Evolutionary conservation across 1,140 invertebrate species (phyloP), one percentile per base, ranked within the genome.

Genomic region (Tetramorium simillimum): DNA sequence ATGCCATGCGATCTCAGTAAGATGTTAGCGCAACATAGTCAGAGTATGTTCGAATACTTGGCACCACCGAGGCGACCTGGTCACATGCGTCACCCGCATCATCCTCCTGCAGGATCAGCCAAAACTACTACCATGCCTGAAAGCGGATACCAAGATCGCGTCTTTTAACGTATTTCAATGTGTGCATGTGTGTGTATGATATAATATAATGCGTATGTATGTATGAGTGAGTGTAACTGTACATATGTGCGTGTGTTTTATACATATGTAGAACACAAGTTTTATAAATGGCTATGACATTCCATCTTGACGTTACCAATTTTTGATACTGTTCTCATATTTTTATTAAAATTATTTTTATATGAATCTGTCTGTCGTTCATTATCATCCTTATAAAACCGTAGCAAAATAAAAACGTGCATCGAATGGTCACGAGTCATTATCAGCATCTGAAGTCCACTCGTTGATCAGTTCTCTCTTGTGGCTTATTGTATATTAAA

Each of bases 31-130:
- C 98, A 99, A 92, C 98, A 99, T 93, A 97, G 97, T 0, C 98
- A 98, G 90, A 99, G 98, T 93, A 99, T 99, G 98, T 99, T 99
- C 93, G 99, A 99, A 94, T 99, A 98, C 93, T 95, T 99, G 67
- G 98, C 98, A 0, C 98, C 98, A 0, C 94, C 97, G 16, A 92
- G 98, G 85, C 96, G 97, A 5, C 96, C 96, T 9, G 97, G 97
- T 56, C 96, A 97, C 88, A 96, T 97, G 86, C 96, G 97, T 24
- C 97, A 97, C 91, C 97, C 97, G 86, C 97, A 97, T 93, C 96
- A 97, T 33, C 33, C 33, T 86, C 85, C 96, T 88, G 88, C 95
- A 60, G 94, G 96, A 60, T 93, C 96, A 91, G 89, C 96, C 88
- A 90, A 96, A 95, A 89, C 96, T 93, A 86, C 95, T 94, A 77